These are phyloP conservation scores for Bombus sylvicola DNA, from an alignment of 1,140 invertebrate genomes.

Conservation along the genomic window DNA sequence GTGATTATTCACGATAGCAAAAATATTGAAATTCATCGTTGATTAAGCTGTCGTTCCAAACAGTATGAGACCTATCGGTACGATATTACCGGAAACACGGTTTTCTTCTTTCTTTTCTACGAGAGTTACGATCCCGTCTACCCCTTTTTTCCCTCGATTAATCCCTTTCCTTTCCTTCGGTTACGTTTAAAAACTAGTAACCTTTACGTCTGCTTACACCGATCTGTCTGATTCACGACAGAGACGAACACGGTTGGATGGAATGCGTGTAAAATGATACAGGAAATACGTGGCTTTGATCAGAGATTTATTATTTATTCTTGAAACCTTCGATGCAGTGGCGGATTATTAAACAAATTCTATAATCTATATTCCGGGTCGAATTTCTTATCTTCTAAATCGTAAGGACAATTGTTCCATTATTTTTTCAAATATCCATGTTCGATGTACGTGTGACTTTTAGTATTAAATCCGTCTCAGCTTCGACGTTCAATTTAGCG, in stretches of 20 bases:
- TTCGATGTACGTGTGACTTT: background rate
- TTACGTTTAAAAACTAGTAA: slow-evolving; percentile 16
- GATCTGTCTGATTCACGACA: slow-evolving; percentile 33
- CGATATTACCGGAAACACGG: slow-evolving; percentile 21
- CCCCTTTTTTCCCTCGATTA: background rate
- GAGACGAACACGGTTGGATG: background rate
- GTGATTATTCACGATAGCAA: background rate
- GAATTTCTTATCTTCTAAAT: background rate
- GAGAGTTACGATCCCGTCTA: background rate
- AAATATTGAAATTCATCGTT: slow-evolving; percentile 1
- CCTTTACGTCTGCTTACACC: slow-evolving; percentile 30
- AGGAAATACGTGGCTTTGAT: background rate
- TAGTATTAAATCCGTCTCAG: background rate
- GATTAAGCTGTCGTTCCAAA: slow-evolving; percentile 24
- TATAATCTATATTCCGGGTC: too few relatives aligned
- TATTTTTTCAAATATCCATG: background rate
- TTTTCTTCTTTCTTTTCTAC: slow-evolving; percentile 20
- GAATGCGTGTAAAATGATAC: background rate
- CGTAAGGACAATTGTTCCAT: background rate
- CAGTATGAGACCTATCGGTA: slow-evolving; percentile 5
- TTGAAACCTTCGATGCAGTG: background rate
- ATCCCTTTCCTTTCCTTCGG: background rate
- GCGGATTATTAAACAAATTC: background rate
- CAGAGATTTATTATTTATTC: background rate
- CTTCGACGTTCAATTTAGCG: background rate